Percentiles rank a stretch among this genome's conserved stretches.
Conservation (phyloP, 2,888 invertebrate genomes). For the Pardosa pseudoannulata region DNA sequence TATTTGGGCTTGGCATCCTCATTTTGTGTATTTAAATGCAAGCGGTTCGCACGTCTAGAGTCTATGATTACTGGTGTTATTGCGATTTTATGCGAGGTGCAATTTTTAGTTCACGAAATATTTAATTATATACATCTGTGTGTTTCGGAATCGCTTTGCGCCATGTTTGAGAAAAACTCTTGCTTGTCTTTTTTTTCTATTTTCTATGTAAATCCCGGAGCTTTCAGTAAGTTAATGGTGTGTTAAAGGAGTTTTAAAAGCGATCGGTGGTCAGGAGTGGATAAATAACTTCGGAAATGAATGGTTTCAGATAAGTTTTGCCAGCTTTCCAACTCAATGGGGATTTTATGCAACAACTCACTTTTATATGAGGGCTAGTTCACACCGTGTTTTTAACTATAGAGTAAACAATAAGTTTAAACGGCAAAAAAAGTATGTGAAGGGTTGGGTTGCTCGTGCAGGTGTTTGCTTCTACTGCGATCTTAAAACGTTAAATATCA, state of each 20-base stretch:
- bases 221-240: not conserved
- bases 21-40: constrained; percentile 17
- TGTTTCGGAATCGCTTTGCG: constrained; percentile 5
- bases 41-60: constrained; percentile 1
- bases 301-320: not conserved
- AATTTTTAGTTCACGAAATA: constrained; percentile 29
- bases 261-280: not conserved
- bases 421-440: too few relatives aligned
- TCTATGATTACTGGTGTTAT: constrained; percentile 12
- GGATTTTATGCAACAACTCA: too few relatives aligned
- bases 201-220: not conserved
- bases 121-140: constrained; percentile 23
- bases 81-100: constrained; percentile 14
- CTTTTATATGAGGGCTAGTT: too few relatives aligned
- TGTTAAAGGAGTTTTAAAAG: not conserved
- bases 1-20: constrained; percentile 11
- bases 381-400: too few relatives aligned
- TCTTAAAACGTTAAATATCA: too few relatives aligned
- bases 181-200: not conserved
- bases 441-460: too few relatives aligned
- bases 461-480: too few relatives aligned
- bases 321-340: too few relatives aligned
- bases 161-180: not conserved
- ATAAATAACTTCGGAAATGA: constrained; percentile 1
- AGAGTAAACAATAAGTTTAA: too few relatives aligned